phyloP scores from a whole-genome alignment of 1,140 invertebrate genomes.

The Tetramorium alpestre region DNA sequence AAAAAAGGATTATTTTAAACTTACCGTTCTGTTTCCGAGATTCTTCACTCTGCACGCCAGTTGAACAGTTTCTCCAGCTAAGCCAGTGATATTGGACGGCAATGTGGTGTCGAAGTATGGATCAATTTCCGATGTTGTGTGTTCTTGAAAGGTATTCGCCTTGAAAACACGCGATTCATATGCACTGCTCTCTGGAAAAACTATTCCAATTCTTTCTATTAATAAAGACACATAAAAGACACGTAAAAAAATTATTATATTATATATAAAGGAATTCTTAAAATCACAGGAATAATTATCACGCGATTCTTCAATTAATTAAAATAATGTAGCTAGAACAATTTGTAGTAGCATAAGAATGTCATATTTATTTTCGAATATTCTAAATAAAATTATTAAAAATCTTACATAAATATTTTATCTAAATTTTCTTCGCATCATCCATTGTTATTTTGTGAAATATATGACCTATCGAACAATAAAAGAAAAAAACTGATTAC shows the following conservation, averaged over 20 bases:
- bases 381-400: not conserved
- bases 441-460: not conserved
- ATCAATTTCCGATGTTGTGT: constrained; percentile 88
- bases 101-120: constrained; percentile 86
- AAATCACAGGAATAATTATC: not conserved
- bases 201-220: not conserved
- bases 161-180: constrained; percentile 20
- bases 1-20: constrained; percentile 46
- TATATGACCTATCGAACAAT: not conserved
- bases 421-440: too few relatives aligned
- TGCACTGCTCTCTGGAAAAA: constrained; percentile 61
- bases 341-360: not conserved
- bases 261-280: not conserved
- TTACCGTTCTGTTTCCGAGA: constrained; percentile 88
- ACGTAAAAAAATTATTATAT: not conserved
- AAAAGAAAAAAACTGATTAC: not conserved
- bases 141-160: constrained; percentile 82
- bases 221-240: not conserved
- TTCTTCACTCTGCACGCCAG: constrained; percentile 88
- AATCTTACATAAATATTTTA: not conserved
- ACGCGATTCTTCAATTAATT: not conserved
- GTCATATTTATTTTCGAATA: not conserved
- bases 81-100: constrained; percentile 87
- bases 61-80: constrained; percentile 88
- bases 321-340: not conserved